Conservation (phyloP, 2,113 vertebrate species). For the Sprattus sprattus region DNA sequence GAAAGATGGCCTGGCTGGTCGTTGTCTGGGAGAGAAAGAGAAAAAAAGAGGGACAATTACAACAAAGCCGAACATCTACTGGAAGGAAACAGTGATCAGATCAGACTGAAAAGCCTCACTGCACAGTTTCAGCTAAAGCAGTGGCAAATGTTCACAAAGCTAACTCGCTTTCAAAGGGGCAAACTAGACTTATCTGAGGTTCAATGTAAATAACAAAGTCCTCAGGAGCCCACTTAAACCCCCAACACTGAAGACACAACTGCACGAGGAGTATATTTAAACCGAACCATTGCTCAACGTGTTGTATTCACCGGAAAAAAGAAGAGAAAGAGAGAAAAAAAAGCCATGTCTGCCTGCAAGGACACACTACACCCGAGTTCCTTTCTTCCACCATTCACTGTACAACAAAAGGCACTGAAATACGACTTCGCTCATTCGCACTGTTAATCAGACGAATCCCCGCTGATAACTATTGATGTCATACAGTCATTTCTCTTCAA, state of each 20-base stretch:
- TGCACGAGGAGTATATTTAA: background rate
- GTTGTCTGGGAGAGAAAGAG: constrained; percentile 78
- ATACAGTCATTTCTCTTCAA: background rate
- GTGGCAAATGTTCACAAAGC: background rate
- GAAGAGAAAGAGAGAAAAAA: background rate
- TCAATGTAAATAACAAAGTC: background rate
- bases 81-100: background rate
- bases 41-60: constrained; percentile 3
- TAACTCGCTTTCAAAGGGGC: background rate
- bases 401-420: background rate
- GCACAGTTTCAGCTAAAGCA: background rate
- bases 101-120: background rate
- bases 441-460: constrained; percentile 29
- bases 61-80: background rate
- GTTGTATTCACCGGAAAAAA: background rate
- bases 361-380: background rate
- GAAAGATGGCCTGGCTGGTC: constrained; percentile 93
- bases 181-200: background rate
- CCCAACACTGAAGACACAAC: background rate
- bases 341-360: background rate
- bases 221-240: background rate
- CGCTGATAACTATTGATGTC: constrained; percentile 17
- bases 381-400: background rate
- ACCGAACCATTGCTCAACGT: background rate
- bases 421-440: background rate